Conservation (phyloP, 2,888 invertebrate species). For the Oxytorus armatus region DNA sequence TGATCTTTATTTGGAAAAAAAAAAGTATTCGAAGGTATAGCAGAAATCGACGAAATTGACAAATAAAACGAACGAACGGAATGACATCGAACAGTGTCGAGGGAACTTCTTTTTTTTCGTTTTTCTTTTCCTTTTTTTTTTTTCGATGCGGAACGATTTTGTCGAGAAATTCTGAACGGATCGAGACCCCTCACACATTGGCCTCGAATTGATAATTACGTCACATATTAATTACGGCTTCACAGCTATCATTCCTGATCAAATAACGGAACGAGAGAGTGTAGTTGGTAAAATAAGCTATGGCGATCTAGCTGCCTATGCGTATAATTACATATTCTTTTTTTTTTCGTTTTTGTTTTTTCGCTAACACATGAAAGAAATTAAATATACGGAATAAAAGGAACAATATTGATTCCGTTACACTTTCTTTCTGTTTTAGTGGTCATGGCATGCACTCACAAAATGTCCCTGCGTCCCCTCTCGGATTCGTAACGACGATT, state of each 20-base stretch:
- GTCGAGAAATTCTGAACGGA: slow-evolving; percentile 59
- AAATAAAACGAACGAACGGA: slow-evolving; percentile 53
- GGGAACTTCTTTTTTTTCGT: slow-evolving; percentile 17
- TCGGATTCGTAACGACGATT: slow-evolving; percentile 69
- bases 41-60: slow-evolving; percentile 55
- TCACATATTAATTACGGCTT: slow-evolving; percentile 66
- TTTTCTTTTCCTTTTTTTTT: slow-evolving; percentile 15
- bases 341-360: slow-evolving; percentile 67
- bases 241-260: slow-evolving; percentile 62
- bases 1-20: slow-evolving; percentile 63
- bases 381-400: slow-evolving; percentile 68
- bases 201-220: slow-evolving; percentile 61
- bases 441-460: slow-evolving; percentile 75
- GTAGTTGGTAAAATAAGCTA: slow-evolving; percentile 73
- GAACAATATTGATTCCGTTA: slow-evolving; percentile 75
- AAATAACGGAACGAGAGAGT: slow-evolving; percentile 61
- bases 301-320: slow-evolving; percentile 78
- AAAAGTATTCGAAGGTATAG: slow-evolving; percentile 54
- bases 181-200: slow-evolving; percentile 48
- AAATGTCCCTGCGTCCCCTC: slow-evolving; percentile 66
- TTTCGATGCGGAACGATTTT: slow-evolving; percentile 62
- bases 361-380: slow-evolving; percentile 57
- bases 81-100: slow-evolving; percentile 50
- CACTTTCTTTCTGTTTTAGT: slow-evolving; percentile 72
- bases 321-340: slow-evolving; percentile 74